Percentiles rank a stretch among this genome's conserved stretches.
Conservation (phyloP, 2,888 invertebrate genomes). For the Ormyrus labotus region DNA sequence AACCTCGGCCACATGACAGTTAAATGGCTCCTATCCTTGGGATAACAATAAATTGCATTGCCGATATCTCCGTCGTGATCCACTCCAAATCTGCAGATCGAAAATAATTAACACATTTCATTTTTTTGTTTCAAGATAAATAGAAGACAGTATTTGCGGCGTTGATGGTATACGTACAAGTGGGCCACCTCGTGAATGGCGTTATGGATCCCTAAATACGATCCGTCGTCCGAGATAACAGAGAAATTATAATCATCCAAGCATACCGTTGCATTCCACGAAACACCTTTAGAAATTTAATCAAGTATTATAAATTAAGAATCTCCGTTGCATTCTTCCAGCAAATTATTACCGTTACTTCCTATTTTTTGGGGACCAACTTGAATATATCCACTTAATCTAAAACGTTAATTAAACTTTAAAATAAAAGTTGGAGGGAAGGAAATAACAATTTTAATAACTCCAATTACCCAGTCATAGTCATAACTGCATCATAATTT, state of each 20-base stretch:
- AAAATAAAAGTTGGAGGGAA: neutral
- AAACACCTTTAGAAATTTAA: neutral
- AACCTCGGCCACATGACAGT: constrained; percentile 20
- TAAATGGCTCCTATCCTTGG: neutral
- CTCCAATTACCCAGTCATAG: constrained; percentile 21
- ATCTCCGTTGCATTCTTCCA: neutral
- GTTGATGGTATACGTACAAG: constrained; percentile 5
- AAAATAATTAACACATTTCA: neutral
- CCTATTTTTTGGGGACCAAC: neutral
- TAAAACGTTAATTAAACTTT: neutral
- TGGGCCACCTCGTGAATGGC: constrained; percentile 30
- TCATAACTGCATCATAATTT: constrained; percentile 20
- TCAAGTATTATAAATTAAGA: neutral
- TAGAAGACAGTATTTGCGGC: neutral
- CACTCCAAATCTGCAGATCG: constrained; percentile 4
- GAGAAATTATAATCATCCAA: constrained; percentile 14
- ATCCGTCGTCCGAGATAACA: constrained; percentile 16
- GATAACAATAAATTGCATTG: constrained; percentile 8
- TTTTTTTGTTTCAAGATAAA: neutral
- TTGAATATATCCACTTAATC: constrained; percentile 2
- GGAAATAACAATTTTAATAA: neutral
- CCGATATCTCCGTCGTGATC: constrained; percentile 27
- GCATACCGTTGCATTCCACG: constrained; percentile 20
- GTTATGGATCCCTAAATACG: constrained; percentile 14
- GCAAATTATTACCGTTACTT: constrained; percentile 14